These are phyloP conservation scores for Wiebesia pumilae DNA, from an alignment of 1,140 invertebrate genomes.

Conservation along the genomic window DNA sequence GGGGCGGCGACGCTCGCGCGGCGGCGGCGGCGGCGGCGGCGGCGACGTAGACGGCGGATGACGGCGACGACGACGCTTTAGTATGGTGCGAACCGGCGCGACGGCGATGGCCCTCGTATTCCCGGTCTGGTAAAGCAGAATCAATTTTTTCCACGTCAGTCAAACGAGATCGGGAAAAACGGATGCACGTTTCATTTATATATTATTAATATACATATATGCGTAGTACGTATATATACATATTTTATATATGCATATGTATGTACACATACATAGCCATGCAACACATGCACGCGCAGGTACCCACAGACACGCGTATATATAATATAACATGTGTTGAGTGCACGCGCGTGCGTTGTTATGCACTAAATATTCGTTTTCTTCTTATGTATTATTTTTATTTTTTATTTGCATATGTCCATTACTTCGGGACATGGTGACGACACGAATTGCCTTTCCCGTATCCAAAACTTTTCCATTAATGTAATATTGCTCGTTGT, in stretches of 20 bases:
- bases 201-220: constrained; percentile 34
- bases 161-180: constrained; percentile 62
- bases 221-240: background rate
- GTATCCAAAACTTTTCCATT: background rate
- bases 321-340: too few relatives aligned
- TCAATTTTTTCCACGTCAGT: constrained; percentile 70
- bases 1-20: constrained; percentile 55
- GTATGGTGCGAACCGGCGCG: constrained; percentile 87
- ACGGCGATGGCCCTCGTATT: constrained; percentile 83
- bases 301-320: too few relatives aligned
- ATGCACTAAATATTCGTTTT: background rate
- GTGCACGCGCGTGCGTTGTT: background rate
- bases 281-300: background rate
- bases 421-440: constrained; percentile 20
- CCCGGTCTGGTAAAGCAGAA: constrained; percentile 78
- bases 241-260: background rate
- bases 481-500: background rate
- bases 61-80: constrained; percentile 73
- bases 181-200: constrained; percentile 53
- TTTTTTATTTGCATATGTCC: background rate
- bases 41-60: constrained; percentile 47
- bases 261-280: background rate
- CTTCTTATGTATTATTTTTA: constrained; percentile 24
- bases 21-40: constrained; percentile 55
- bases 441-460: background rate